A percentile compares a stretch with the other conserved stretches of the same genome.
These are phyloP conservation scores for Mylabris phalerata DNA, from an alignment of 1,140 invertebrate genomes.

Conservation along the genomic window DNA sequence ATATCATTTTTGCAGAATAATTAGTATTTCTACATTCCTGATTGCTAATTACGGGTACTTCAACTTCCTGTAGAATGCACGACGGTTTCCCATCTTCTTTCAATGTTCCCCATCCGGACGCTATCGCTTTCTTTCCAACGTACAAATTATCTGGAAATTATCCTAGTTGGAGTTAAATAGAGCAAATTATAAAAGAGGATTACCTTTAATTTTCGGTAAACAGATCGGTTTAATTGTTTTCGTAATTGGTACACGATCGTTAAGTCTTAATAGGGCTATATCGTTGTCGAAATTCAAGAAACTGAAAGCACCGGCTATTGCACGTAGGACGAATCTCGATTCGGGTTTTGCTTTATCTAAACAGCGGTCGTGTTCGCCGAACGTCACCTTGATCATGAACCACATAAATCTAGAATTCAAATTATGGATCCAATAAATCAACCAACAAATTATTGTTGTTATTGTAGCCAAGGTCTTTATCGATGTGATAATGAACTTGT, in stretches of 20 bases:
- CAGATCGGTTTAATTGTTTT: slow-evolving; percentile 72
- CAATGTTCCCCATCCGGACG: slow-evolving; percentile 79
- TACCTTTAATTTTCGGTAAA: slow-evolving; percentile 59
- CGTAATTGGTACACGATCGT: slow-evolving; percentile 66
- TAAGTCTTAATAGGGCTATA: slow-evolving; percentile 71
- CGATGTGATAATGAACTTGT: slow-evolving; percentile 1
- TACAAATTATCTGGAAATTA: slow-evolving; percentile 54
- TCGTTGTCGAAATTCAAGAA: slow-evolving; percentile 80
- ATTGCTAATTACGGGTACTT: slow-evolving; percentile 75
- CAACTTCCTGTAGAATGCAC: slow-evolving; percentile 72
- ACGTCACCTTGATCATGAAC: slow-evolving; percentile 83
- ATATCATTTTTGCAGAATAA: slow-evolving; percentile 71
- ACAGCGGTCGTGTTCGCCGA: slow-evolving; percentile 78
- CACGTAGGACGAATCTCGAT: slow-evolving; percentile 65
- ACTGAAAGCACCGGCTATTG: slow-evolving; percentile 69
- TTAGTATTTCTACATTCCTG: slow-evolving; percentile 69
- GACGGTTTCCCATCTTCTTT: slow-evolving; percentile 73
- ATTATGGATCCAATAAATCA: slow-evolving; percentile 19
- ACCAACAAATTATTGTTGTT: too few relatives aligned
- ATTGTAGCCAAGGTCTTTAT: background rate
- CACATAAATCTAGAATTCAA: slow-evolving; percentile 68
- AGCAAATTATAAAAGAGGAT: background rate
- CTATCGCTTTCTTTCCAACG: slow-evolving; percentile 61
- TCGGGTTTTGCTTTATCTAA: slow-evolving; percentile 60
- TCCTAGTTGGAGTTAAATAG: background rate